Evolutionary conservation across 2,797 vertebrate genomes (phyloP), one percentile per base, ranked within the genome.

Genomic region (Myotis planiceps): DNA sequence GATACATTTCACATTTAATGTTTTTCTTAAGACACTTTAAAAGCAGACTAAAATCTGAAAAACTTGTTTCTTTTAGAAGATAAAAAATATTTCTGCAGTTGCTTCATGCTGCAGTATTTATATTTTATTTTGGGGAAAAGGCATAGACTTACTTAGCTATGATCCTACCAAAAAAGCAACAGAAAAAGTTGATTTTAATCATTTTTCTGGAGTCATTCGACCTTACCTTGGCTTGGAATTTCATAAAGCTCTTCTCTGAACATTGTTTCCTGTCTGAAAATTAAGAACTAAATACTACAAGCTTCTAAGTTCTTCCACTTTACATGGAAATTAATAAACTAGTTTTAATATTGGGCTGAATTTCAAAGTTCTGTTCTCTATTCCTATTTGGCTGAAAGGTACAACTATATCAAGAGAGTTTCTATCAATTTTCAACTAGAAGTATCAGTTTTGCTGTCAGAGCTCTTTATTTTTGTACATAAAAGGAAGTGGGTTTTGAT

Each of bases 401-500:
- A 76, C 1, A 88, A 88, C 96, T 96, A 69, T 94, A 97, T 39
- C 96, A 92, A 95, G 95, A 15, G 29, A 97, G 88, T 87, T 88
- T 91, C 95, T 39, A 84, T 74, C 88, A 63, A 90, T 84, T 95
- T 98, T 60, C 2, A 97, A 97, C 97, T 88, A 97, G 58, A 95
- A 97, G 96, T 53, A 97, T 82, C 82, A 72, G 96, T 92, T 87
- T 68, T 95, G 97, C 97, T 97, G 97, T 90, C 96, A 76, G 83
- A 97, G 97, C 94, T 86, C 96, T 98, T 96, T 98, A 98, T 97
- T 98, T 98, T 96, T 98, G 98, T 92, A 97, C 98, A 97, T 98
- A 99, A 99, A 98, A 99, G 99, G 99, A 99, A 99, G 99, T 98
- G 98, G 97, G 98, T 99, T 98, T 94, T 92, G 99, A 98, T 98